Base-by-base conservation (phyloP, 2,888 invertebrate genomes). In the Drosophila pegasa region DNA sequence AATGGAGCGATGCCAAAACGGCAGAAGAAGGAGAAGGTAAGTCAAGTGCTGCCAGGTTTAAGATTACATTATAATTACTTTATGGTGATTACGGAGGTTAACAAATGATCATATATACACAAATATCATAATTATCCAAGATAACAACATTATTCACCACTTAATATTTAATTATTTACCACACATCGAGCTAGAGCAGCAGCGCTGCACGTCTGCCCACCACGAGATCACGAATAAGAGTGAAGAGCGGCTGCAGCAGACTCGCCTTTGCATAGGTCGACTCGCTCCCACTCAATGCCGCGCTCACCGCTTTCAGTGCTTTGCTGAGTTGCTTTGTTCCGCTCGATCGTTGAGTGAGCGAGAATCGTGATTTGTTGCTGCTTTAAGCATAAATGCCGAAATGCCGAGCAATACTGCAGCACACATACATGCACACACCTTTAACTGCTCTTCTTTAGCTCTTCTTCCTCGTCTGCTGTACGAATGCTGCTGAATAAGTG, bases 1-100 rank as follows among this genome's bases (percentile, higher is more conserved):
- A 96, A 95, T 96, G 96, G 93, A 93, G 94, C 90, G 91, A 91
- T 76, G 89, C 82, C 80, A 91, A 90, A 87, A 69, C 87, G 80
- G 88, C 79, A 88, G 86, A 88, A 88, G 87, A 84, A 80, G 89
- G 84, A 35, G 83, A 83, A 76, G 84, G 92, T 91, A 87, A 77
- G 89, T 78, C 4, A 31, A 22, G 9, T 14, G 5, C 4, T 2
- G 2, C 1, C 2, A n/a, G n/a, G n/a, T n/a, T n/a, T n/a, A n/a
- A n/a, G n/a, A n/a, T n/a, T n/a, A n/a, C n/a, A n/a, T n/a, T n/a
- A n/a, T n/a, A n/a, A n/a, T n/a, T n/a, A n/a, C n/a, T n/a, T n/a
- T n/a, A n/a, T n/a, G n/a, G n/a, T n/a, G n/a, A n/a, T n/a, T n/a
- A n/a, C n/a, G n/a, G n/a, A n/a, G n/a, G n/a, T n/a, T n/a, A n/a